Evolutionary conservation across 2,888 invertebrate genomes (phyloP).

Genomic region (Drosophila barbarae): DNA sequence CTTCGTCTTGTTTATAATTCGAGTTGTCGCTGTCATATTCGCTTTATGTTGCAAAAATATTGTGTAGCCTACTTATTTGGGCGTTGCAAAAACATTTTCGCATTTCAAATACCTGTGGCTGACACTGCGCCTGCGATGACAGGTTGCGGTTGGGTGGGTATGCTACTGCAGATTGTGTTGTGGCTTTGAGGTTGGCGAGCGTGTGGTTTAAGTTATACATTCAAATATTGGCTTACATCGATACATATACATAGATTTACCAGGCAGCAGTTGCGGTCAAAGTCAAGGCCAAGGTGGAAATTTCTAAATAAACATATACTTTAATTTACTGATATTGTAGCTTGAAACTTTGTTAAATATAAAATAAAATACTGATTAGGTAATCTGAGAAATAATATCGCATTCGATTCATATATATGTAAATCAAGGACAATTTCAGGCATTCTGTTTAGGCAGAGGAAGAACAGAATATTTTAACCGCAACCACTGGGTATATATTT

Average conservation of each 20-base stretch:
- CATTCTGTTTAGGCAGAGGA: not conserved
- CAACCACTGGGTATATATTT: slow-evolving; percentile 3
- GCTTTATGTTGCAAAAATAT: slow-evolving; percentile 36
- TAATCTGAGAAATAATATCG: not conserved
- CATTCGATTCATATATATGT: not conserved
- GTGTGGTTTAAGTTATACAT: slow-evolving; percentile 14
- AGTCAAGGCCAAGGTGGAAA: not conserved
- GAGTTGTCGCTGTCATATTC: slow-evolving; percentile 6
- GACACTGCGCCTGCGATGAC: slow-evolving; percentile 9
- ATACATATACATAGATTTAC: not conserved
- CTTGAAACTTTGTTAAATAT: no score
- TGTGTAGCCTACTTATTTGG: slow-evolving; percentile 43
- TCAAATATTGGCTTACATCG: not conserved
- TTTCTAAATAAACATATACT: not conserved
- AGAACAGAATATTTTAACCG: not conserved
- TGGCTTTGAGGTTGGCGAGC: slow-evolving; percentile 6
- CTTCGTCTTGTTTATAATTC: slow-evolving; percentile 6
- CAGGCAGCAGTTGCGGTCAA: slow-evolving; percentile 10
- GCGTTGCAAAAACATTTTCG: slow-evolving; percentile 39
- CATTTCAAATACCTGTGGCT: slow-evolving; percentile 21
- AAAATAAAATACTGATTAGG: no score
- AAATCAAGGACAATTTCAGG: not conserved
- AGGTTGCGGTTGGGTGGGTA: slow-evolving; percentile 8
- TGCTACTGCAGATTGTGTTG: slow-evolving; percentile 1
- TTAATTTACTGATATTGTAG: no score